A percentile compares a stretch with the other conserved stretches of the same genome.
Conservation (phyloP, 1,140 invertebrate genomes). For the Drosophila murphyi region DNA sequence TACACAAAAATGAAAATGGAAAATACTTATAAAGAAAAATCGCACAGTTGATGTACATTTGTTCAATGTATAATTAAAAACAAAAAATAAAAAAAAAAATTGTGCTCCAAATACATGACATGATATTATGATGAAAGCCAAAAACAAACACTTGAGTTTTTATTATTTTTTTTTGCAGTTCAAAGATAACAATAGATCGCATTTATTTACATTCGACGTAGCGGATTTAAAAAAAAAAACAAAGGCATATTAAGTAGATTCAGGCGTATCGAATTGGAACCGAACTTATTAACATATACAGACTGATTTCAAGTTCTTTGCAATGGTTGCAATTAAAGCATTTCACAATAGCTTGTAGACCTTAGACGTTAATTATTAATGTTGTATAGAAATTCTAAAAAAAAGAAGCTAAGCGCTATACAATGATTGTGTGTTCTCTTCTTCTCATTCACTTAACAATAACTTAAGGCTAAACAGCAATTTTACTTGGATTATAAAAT, state of each 20-base stretch:
- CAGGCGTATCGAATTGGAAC: constrained; percentile 39
- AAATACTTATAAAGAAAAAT: constrained; percentile 20
- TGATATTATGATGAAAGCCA: constrained; percentile 62
- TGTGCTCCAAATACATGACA: constrained; percentile 68
- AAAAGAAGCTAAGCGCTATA: constrained; percentile 50
- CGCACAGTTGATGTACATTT: constrained; percentile 69
- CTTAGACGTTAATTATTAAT: constrained; percentile 25
- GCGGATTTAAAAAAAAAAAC: constrained; percentile 24
- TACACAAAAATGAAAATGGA: constrained; percentile 40
- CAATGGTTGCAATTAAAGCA: constrained; percentile 79
- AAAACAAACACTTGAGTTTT: constrained; percentile 24
- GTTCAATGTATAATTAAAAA: constrained; percentile 30
- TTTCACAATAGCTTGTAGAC: constrained; percentile 54
- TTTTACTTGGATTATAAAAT: constrained; percentile 52
- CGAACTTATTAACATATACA: constrained; percentile 35
- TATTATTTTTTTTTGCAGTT: constrained; percentile 20
- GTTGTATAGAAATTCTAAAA: constrained; percentile 24
- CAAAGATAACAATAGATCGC: constrained; percentile 64
- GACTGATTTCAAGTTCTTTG: constrained; percentile 41
- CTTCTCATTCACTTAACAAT: constrained; percentile 34
- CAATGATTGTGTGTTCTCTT: constrained; percentile 58
- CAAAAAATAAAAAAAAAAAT: neutral
- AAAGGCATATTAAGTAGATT: constrained; percentile 32
- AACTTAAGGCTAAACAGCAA: constrained; percentile 61
- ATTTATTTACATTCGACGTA: constrained; percentile 67